Base-by-base conservation (phyloP, 2,888 invertebrate genomes). In the Drosophila dives region DNA sequence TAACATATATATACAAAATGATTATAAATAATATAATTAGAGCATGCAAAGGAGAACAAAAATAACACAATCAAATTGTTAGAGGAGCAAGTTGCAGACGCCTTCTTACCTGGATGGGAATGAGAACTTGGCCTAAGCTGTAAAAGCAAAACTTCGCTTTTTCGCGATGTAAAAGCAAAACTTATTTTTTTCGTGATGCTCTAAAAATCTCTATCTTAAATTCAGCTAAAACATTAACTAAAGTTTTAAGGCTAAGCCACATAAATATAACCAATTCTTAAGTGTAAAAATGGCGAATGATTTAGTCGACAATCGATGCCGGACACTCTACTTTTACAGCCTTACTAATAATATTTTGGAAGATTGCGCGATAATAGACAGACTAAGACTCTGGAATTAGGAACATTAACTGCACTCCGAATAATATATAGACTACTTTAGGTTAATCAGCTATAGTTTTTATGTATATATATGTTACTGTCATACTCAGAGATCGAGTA, bases 31-130 rank as follows among this genome's bases (percentile, higher is more conserved):
- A 68, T 63, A 61, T 50, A 80, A 54, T 58, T 67, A 56, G 40
- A 49, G 51, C 79, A 78, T 78, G 77, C 78, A 53, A 54, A 34
- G 54, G 51, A 34, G 54, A 32, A 36, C n/a, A 32, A 36, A 26
- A 29, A 29, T 29, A 38, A 34, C n/a, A 32, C 6, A 53, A 51
- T 48, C 12, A 23, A 15, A 62, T 34, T 33, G 11, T 38, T 4
- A 8, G 26, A 6, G 23, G 20, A 20, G 20, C 23, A 66, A 42
- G n/a, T 33, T 34, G 17, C n/a, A 66, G 12, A 32, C 49, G 15
- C 26, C 63, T 48, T 58, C 45, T 45, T 45, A 45, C 45, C 45
- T 45, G 45, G 15, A 45, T 23, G 45, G 45, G 15, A 2, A 45
- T 45, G 45, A 45, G 45, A 48, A 58, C 48, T 40, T 40, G 54